These are phyloP conservation scores for Drosophila nigritarsus DNA, from an alignment of 2,888 invertebrate genomes.

Conservation along the genomic window DNA sequence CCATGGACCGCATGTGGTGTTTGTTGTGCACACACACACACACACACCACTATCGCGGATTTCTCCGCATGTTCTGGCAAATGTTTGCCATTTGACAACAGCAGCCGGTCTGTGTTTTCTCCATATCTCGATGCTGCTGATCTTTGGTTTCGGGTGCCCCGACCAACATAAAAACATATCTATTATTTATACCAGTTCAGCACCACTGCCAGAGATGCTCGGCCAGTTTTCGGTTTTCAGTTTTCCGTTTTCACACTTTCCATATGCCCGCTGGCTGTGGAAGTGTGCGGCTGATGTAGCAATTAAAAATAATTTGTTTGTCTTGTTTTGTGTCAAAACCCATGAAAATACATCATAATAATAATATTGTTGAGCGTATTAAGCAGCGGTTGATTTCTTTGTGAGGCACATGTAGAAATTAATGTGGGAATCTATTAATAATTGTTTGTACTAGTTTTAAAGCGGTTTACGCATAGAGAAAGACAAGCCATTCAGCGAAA, in stretches of 20 bases:
- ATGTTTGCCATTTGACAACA: slow-evolving; percentile 71
- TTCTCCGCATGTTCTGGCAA: slow-evolving; percentile 67
- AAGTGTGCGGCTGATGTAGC: slow-evolving; percentile 62
- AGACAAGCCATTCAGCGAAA: not conserved
- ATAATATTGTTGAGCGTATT: slow-evolving; percentile 50
- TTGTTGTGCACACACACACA: slow-evolving; percentile 76
- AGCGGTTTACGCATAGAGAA: not conserved
- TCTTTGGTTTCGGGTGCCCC: slow-evolving; percentile 47
- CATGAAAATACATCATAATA: slow-evolving; percentile 71
- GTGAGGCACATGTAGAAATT: slow-evolving; percentile 11
- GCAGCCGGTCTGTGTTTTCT: slow-evolving; percentile 43
- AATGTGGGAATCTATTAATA: slow-evolving; percentile 4
- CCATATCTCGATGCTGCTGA: slow-evolving; percentile 55
- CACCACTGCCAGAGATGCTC: slow-evolving; percentile 45
- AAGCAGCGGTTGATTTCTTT: slow-evolving; percentile 36
- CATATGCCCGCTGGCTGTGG: slow-evolving; percentile 34
- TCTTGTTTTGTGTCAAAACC: slow-evolving; percentile 74
- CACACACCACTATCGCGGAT: slow-evolving; percentile 35
- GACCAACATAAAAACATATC: slow-evolving; percentile 60
- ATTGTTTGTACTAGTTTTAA: not conserved
- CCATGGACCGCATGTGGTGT: slow-evolving; percentile 75
- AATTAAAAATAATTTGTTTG: slow-evolving; percentile 80
- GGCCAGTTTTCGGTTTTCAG: slow-evolving; percentile 50
- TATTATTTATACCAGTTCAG: slow-evolving; percentile 70
- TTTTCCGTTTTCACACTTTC: slow-evolving; percentile 73